A percentile compares a stretch with the other conserved stretches of the same genome.
phyloP scores from a whole-genome alignment of 2,888 invertebrate species.

The Ferdinandea cuprea region DNA sequence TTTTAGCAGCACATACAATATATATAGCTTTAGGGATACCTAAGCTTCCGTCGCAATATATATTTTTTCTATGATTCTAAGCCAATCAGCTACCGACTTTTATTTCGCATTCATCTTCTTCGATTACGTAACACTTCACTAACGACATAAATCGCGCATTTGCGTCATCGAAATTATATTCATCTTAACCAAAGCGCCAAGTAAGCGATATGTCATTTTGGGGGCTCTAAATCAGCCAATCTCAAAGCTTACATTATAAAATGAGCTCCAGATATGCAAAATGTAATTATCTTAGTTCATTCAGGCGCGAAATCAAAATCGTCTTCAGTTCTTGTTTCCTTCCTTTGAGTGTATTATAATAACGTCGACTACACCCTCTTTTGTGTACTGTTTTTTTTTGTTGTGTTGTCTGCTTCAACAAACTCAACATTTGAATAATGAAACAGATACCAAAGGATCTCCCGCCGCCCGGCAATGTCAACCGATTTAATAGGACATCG shows the following conservation, averaged over 20 bases:
- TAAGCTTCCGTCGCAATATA: too few relatives aligned
- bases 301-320: slow-evolving; percentile 73
- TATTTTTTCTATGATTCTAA: not conserved
- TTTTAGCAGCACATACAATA: too few relatives aligned
- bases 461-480: slow-evolving; percentile 51
- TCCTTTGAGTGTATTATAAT: not conserved
- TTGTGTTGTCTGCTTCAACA: slow-evolving; percentile 58
- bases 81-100: slow-evolving; percentile 5
- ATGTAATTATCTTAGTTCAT: slow-evolving; percentile 72
- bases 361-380: not conserved
- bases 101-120: not conserved
- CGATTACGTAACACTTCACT: slow-evolving; percentile 9
- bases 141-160: slow-evolving; percentile 31
- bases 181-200: slow-evolving; percentile 14
- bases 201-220: not conserved
- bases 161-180: slow-evolving; percentile 16
- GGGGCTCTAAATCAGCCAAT: slow-evolving; percentile 42
- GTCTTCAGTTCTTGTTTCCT: slow-evolving; percentile 47
- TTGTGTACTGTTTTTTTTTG: not conserved
- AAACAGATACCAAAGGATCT: slow-evolving; percentile 57
- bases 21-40: too few relatives aligned
- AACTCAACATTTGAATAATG: slow-evolving; percentile 69
- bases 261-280: slow-evolving; percentile 60
- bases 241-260: slow-evolving; percentile 45
- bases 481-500: slow-evolving; percentile 70